Percentiles rank a stretch among this genome's conserved stretches.
These are phyloP conservation scores for Acronicta alni DNA, from an alignment of 2,888 invertebrate genomes.

Conservation along the genomic window DNA sequence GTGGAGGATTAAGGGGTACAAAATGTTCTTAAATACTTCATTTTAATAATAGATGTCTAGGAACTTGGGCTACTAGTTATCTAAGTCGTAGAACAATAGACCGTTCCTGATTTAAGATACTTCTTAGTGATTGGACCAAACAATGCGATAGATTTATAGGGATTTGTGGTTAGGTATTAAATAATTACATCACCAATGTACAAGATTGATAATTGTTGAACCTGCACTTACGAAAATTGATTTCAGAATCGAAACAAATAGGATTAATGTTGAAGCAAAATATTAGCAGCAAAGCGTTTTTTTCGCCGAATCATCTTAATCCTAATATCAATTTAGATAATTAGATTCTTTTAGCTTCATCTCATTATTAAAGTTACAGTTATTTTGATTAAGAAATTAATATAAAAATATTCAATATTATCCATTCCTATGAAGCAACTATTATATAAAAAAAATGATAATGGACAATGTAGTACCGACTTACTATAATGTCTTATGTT, in stretches of 20 bases:
- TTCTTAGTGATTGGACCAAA: constrained; percentile 31
- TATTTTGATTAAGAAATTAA: not conserved
- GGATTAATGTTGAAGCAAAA: constrained; percentile 9
- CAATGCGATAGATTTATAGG: constrained; percentile 36
- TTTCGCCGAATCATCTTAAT: not conserved
- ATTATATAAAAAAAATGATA: too few species aligned
- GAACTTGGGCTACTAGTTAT: constrained; percentile 61
- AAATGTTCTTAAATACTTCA: constrained; percentile 64
- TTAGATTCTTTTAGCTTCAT: not conserved
- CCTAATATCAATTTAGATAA: not conserved
- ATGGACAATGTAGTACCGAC: too few species aligned
- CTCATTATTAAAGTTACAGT: not conserved
- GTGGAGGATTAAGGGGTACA: constrained; percentile 64
- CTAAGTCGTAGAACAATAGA: constrained; percentile 56
- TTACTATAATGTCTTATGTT: too few species aligned
- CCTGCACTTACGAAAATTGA: constrained; percentile 34
- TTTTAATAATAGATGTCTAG: constrained; percentile 63
- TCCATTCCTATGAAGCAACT: too few species aligned
- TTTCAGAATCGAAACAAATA: constrained; percentile 33
- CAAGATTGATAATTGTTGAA: constrained; percentile 35
- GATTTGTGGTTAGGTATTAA: constrained; percentile 39
- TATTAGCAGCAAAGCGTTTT: constrained; percentile 1
- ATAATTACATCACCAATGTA: constrained; percentile 44
- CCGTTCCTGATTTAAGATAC: constrained; percentile 50
- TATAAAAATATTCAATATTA: too few species aligned